Evolutionary conservation across 2,113 vertebrate species (phyloP).

Genomic region (Ammospiza caudacuta): DNA sequence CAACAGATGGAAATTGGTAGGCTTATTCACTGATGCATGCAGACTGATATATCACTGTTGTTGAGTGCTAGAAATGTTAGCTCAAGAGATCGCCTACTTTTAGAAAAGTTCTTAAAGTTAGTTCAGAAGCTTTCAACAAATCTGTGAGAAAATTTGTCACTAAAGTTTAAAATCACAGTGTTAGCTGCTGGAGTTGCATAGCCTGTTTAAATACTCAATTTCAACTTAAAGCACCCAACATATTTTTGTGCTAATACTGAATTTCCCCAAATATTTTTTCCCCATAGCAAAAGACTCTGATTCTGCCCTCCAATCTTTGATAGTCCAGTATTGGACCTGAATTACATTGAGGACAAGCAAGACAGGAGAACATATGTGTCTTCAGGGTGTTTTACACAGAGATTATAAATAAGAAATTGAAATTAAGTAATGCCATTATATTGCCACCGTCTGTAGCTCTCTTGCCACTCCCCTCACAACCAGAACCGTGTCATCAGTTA

Average conservation of each 20-base stretch:
- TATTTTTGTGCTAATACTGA: not conserved
- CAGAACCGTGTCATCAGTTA: not conserved
- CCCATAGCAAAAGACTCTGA: not conserved
- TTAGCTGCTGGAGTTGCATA: not conserved
- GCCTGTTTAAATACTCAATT: not conserved
- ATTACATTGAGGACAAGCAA: not conserved
- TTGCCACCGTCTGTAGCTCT: not conserved
- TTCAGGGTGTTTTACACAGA: not conserved
- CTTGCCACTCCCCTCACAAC: not conserved
- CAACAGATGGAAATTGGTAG: not conserved
- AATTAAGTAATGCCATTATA: not conserved
- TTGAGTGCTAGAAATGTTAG: not conserved
- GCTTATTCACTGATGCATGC: not conserved
- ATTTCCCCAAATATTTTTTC: not conserved
- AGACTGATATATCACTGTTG: not conserved
- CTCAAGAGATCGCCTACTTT: not conserved
- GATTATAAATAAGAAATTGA: not conserved
- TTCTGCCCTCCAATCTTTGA: not conserved
- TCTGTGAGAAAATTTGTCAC: not conserved
- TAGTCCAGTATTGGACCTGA: not conserved
- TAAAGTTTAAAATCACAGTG: not conserved
- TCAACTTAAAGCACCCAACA: not conserved
- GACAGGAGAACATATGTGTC: not conserved
- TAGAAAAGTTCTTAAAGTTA: not conserved
- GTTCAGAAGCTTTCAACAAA: not conserved